Evolutionary conservation across 1,140 invertebrate genomes (phyloP).

Genomic region (Coptotermes formosanus): DNA sequence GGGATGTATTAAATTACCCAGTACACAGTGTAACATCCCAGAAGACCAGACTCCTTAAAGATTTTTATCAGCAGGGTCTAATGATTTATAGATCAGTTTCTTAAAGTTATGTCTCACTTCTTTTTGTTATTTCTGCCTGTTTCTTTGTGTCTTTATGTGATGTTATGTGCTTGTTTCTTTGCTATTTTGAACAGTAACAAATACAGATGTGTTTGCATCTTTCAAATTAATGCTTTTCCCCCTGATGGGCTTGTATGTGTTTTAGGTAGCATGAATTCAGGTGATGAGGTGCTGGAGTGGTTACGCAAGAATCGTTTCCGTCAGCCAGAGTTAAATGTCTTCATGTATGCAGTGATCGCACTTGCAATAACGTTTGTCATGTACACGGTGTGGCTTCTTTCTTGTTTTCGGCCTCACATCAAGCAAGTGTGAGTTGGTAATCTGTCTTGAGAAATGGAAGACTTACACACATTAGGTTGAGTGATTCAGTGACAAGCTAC

Average conservation of each 20-base stretch:
- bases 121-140: too few relatives aligned
- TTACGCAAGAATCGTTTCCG: conserved; percentile 88
- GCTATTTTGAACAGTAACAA: neutral
- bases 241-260: conserved; percentile 37
- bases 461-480: neutral
- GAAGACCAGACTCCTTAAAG: too few relatives aligned
- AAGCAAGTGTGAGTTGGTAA: conserved; percentile 33
- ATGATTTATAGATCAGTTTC: too few relatives aligned
- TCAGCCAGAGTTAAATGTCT: conserved; percentile 89
- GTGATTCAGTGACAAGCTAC: neutral
- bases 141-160: neutral
- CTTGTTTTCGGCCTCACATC: conserved; percentile 74
- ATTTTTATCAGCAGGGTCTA: too few relatives aligned
- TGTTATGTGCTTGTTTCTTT: neutral
- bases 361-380: conserved; percentile 81
- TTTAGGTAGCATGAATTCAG: conserved; percentile 75
- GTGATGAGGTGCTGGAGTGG: conserved; percentile 90
- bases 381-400: conserved; percentile 87
- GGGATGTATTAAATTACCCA: too few relatives aligned
- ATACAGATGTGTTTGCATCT: neutral
- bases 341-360: conserved; percentile 90
- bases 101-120: too few relatives aligned
- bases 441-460: neutral
- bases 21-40: too few relatives aligned
- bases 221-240: conserved; percentile 20